These are phyloP conservation scores for Hippopotamus amphibius DNA, from an alignment of 2,113 vertebrate species.

Conservation along the genomic window DNA sequence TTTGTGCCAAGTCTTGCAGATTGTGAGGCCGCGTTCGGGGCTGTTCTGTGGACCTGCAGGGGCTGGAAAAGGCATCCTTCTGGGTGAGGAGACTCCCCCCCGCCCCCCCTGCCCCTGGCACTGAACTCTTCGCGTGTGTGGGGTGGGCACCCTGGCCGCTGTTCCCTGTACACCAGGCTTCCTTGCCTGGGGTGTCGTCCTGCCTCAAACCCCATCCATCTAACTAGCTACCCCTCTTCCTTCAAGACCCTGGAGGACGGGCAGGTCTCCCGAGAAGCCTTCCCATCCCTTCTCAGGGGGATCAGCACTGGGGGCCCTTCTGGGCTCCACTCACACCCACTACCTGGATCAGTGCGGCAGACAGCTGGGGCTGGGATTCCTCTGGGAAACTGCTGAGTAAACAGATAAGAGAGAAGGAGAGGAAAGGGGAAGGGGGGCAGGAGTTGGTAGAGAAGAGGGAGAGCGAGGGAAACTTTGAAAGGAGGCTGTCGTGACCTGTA, in stretches of 20 bases:
- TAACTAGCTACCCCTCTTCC: rapidly evolving
- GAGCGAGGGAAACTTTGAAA: no score
- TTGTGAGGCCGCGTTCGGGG: neutral
- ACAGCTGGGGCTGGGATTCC: neutral
- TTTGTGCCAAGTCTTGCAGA: neutral
- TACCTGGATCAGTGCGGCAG: rapidly evolving
- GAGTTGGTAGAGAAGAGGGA: no score
- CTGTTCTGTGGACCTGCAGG: rapidly evolving
- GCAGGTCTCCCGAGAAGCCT: neutral
- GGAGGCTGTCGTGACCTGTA: rapidly evolving
- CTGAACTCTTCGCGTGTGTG: neutral
- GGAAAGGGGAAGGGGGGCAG: neutral
- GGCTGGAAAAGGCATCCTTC: rapidly evolving
- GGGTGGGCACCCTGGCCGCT: rapidly evolving
- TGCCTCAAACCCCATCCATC: neutral
- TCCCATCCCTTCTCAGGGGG: neutral
- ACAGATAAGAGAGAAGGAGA: neutral
- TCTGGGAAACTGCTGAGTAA: no score
- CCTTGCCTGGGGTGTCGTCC: neutral
- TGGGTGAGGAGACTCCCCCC: neutral
- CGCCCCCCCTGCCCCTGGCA: no score
- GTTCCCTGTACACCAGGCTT: rapidly evolving
- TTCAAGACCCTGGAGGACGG: neutral
- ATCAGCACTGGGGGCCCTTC: neutral
- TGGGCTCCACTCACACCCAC: rapidly evolving